phyloP scores from a whole-genome alignment of 2,113 vertebrate genomes.

The Odocoileus virginianus region DNA sequence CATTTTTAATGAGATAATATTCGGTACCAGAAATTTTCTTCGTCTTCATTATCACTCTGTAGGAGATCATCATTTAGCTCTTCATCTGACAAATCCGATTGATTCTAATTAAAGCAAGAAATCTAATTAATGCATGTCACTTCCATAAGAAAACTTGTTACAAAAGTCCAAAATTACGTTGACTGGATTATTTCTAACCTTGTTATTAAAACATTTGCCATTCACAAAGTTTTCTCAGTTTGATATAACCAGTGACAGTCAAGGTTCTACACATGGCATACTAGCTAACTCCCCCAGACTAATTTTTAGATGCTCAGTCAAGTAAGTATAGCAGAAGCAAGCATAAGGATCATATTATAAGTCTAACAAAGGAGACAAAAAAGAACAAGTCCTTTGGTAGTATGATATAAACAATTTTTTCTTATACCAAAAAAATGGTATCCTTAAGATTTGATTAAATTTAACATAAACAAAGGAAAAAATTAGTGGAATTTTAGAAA shows the following conservation, averaged over 20 bases:
- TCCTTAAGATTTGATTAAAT: neutral
- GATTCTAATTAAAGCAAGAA: constrained; percentile 84
- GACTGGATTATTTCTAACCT: neutral
- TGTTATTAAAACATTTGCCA: neutral
- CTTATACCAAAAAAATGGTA: neutral
- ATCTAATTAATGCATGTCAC: constrained; percentile 25
- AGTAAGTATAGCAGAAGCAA: neutral
- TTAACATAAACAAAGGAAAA: neutral
- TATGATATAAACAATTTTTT: neutral
- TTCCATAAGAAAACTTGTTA: neutral
- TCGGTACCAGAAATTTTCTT: constrained; percentile 82
- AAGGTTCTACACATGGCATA: fast-evolving
- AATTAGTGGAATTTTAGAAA: neutral
- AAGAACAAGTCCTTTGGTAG: neutral
- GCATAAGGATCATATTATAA: neutral
- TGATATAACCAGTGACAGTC: neutral
- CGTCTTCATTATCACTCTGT: constrained; percentile 96
- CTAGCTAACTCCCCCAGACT: neutral
- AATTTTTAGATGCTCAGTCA: neutral
- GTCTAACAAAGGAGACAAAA: neutral
- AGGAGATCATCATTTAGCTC: constrained; percentile 97
- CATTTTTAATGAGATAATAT: neutral
- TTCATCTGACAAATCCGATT: constrained; percentile 95
- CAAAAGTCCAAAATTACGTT: neutral
- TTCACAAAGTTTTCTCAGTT: neutral